Conservation (phyloP, 2,113 vertebrate species). For the Vulpes vulpes region DNA sequence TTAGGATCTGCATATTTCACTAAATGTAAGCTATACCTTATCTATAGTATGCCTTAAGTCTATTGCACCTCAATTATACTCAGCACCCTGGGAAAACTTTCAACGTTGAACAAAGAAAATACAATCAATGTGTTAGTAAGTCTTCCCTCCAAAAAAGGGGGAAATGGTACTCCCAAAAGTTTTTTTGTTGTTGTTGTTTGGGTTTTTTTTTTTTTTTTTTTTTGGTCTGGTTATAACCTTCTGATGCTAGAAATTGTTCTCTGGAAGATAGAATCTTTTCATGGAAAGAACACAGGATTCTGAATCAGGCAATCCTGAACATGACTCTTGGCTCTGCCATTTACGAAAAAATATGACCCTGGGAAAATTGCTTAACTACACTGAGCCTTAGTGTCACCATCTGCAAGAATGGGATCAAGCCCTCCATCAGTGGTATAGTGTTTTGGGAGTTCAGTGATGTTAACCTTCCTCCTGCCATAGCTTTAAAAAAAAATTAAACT, state of each 20-base stretch:
- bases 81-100: neutral
- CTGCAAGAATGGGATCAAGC: fast-evolving
- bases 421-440: fast-evolving
- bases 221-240: neutral
- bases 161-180: fast-evolving
- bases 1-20: neutral
- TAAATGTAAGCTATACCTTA: neutral
- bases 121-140: neutral
- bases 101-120: constrained; percentile 9
- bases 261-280: neutral
- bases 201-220: neutral
- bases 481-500: neutral
- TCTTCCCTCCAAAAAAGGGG: too few relatives aligned
- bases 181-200: neutral
- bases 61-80: neutral
- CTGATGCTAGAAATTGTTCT: neutral
- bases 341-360: neutral
- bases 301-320: neutral
- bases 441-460: neutral
- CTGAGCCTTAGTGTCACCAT: neutral
- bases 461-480: neutral
- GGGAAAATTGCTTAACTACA: neutral
- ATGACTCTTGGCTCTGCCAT: neutral
- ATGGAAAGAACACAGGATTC: neutral
- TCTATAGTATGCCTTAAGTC: neutral